Conservation (phyloP, 2,113 vertebrate species). For the Ptilonorhynchus violaceus region DNA sequence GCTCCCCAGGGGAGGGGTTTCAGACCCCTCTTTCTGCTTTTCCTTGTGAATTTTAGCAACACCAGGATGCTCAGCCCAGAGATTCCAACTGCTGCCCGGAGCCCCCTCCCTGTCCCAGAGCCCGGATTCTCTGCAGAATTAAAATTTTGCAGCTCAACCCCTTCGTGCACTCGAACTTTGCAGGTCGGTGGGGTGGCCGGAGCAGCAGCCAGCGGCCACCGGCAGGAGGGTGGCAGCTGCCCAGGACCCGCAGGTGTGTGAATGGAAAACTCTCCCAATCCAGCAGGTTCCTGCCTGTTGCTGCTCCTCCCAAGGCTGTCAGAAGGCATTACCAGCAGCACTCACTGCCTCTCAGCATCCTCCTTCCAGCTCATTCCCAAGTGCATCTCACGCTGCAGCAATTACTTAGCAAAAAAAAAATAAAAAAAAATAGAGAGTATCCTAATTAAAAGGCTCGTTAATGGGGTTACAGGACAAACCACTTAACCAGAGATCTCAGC, state of each 20-base stretch:
- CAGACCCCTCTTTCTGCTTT: neutral
- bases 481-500: neutral
- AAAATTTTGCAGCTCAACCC: rapidly evolving
- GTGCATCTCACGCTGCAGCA: neutral
- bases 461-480: neutral
- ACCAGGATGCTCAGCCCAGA: neutral
- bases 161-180: neutral
- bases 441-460: slow-evolving; percentile 40
- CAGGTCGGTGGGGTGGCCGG: neutral
- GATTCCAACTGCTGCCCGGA: neutral
- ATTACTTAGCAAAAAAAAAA: neutral
- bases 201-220: neutral
- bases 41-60: neutral
- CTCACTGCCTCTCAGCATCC: neutral
- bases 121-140: rapidly evolving
- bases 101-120: neutral
- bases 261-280: neutral
- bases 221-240: neutral
- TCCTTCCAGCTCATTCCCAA: neutral
- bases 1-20: neutral
- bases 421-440: neutral
- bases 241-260: neutral
- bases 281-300: neutral
- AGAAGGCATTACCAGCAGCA: neutral
- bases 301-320: neutral